Conservation (phyloP, 1,140 invertebrate species). For the Drosophila hydei region DNA sequence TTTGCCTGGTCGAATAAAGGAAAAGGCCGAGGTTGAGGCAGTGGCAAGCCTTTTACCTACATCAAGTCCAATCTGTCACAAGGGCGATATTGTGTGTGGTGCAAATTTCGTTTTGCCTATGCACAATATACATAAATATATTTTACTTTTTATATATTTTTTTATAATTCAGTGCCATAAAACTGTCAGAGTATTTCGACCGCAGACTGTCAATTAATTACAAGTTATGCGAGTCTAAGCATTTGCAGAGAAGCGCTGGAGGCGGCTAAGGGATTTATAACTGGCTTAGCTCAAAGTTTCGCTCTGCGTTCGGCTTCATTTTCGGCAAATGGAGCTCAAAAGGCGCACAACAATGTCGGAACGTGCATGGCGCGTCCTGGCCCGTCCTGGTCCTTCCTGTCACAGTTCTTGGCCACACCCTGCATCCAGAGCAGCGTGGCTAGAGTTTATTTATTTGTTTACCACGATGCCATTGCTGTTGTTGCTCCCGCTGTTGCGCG, state of each 20-base stretch:
- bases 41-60: conserved; percentile 39
- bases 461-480: conserved; percentile 32
- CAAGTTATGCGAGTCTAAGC: conserved; percentile 34
- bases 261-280: conserved; percentile 15
- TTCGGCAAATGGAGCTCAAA: conserved; percentile 24
- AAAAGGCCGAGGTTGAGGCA: background rate
- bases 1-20: conserved; percentile 29
- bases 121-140: background rate
- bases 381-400: background rate
- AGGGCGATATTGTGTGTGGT: conserved; percentile 10
- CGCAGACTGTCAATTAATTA: conserved; percentile 34
- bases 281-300: conserved; percentile 18
- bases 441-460: conserved; percentile 63
- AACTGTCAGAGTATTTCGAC: conserved; percentile 21
- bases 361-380: background rate
- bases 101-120: background rate
- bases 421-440: conserved; percentile 18
- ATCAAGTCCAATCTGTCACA: conserved; percentile 49
- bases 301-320: conserved; percentile 1
- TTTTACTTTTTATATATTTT: background rate
- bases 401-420: conserved; percentile 2
- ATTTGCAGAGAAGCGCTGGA: conserved; percentile 17
- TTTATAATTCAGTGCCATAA: conserved; percentile 1
- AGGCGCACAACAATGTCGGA: background rate
- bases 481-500: no score